A percentile compares a stretch with the other conserved stretches of the same genome.
phyloP scores from a whole-genome alignment of 2,888 invertebrate species.

The Barypeithes pellucidus region DNA sequence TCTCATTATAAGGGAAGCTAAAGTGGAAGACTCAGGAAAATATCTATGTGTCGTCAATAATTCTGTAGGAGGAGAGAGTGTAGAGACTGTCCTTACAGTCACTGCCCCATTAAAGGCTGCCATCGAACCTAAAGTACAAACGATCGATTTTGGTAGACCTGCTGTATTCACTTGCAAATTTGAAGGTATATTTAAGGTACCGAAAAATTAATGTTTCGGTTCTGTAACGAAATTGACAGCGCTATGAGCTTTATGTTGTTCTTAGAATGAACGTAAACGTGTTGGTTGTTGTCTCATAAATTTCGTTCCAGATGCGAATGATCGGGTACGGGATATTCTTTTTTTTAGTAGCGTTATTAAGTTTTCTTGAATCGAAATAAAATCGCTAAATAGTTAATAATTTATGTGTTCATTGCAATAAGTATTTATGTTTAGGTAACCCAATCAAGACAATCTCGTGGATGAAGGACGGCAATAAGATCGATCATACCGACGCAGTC shows the following conservation, averaged over 20 bases:
- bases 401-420: too few relatives aligned
- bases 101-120: slow-evolving; percentile 91
- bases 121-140: slow-evolving; percentile 90
- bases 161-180: slow-evolving; percentile 94
- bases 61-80: slow-evolving; percentile 94
- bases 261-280: too few relatives aligned
- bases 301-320: not conserved
- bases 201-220: too few relatives aligned
- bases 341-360: too few relatives aligned
- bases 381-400: too few relatives aligned
- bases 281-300: too few relatives aligned
- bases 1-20: slow-evolving; percentile 91
- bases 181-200: slow-evolving; percentile 66
- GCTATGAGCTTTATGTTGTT: too few relatives aligned
- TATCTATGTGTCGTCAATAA: slow-evolving; percentile 96
- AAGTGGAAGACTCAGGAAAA: slow-evolving; percentile 94
- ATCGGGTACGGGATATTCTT: too few relatives aligned
- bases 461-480: slow-evolving; percentile 92
- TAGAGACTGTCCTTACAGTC: slow-evolving; percentile 93
- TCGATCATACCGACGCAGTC: slow-evolving; percentile 87
- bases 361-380: too few relatives aligned
- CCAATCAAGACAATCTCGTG: slow-evolving; percentile 93
- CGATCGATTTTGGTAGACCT: slow-evolving; percentile 93
- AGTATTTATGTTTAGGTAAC: slow-evolving; percentile 76
- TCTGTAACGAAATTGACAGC: too few relatives aligned